Evolutionary conservation across 2,797 vertebrate genomes (phyloP).

Genomic region (Pygocentrus nattereri): DNA sequence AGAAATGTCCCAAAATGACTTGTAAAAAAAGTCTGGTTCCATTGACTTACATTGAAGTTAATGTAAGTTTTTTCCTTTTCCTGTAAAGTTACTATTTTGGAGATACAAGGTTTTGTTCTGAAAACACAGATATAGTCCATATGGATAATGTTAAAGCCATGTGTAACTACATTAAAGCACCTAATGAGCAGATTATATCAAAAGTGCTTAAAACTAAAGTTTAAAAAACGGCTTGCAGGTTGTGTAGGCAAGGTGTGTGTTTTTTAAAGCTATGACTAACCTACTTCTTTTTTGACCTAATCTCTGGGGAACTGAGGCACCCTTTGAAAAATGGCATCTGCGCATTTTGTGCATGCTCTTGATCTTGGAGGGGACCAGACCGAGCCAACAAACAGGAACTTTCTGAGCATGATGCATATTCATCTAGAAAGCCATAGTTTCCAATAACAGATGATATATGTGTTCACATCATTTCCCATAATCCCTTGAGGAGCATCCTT

Average conservation of each 20-base stretch:
- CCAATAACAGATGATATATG: conserved; percentile 46
- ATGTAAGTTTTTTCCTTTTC: too few relatives aligned
- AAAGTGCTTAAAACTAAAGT: neutral
- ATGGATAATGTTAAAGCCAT: neutral
- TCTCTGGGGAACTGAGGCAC: conserved; percentile 14
- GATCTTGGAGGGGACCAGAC: conserved; percentile 23
- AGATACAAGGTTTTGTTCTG: too few relatives aligned
- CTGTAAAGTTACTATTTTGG: too few relatives aligned
- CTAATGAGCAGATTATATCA: neutral
- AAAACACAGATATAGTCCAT: neutral
- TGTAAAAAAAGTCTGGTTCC: too few relatives aligned
- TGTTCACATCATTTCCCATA: conserved; percentile 45
- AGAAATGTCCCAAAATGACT: too few relatives aligned
- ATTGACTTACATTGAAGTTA: too few relatives aligned
- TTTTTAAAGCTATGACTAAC: conserved; percentile 31
- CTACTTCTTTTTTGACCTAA: conserved; percentile 24
- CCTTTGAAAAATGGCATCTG: conserved; percentile 35
- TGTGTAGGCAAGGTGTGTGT: neutral
- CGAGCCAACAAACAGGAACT: conserved; percentile 39
- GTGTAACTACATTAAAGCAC: neutral
- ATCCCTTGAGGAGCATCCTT: conserved; percentile 40
- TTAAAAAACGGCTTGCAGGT: neutral
- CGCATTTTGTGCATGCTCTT: conserved; percentile 22
- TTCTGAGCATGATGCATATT: conserved; percentile 40
- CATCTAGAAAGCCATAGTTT: conserved; percentile 32